Evolutionary conservation across 2,113 vertebrate species (phyloP), one percentile per base, ranked within the genome.

Genomic region (Solenodon paradoxus): DNA sequence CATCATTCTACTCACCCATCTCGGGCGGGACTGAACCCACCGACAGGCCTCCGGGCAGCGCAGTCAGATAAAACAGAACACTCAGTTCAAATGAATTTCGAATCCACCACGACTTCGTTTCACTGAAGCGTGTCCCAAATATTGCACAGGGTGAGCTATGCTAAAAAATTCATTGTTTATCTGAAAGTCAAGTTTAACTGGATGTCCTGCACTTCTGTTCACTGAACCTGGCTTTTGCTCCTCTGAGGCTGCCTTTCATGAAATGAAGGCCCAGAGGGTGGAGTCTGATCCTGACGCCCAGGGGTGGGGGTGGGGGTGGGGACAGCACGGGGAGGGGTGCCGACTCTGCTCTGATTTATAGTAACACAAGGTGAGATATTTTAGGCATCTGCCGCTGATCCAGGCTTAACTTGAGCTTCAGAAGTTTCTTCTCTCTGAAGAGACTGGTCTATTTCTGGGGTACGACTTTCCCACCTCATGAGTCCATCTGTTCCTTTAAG

Each of bases 301-400:
- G 24, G 17, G 55, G 81, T 4, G 51, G 63, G 32, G 8, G 51
- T 9, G 64, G 80, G 11, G 55, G 38, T 42, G 84, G 16, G 9
- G 22, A 32, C 2, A 38, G 59, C 16, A 28, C 7, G 3, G 24
- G 38, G 7, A 2, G 20, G 32, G 64, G 64, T 15, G 64, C 64
- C 32, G 64, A n/a, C n/a, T n/a, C 32, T 19, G 64, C 32, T 38
- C 86, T 69, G 83, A 69, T 66, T 75, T 92, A 88, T 17, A 47
- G 79, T 22, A 38, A 40, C 94, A 89, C 79, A 64, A 84, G 85
- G 94, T 38, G 66, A 95, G 69, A 47, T 85, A 79, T 93, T 95
- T 85, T 94, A 0, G 40, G 92, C 72, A 4, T 55, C 63, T 40
- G 84, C 63, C 26, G 5, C 79, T 64, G 88, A 40, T 71, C 83